phyloP scores from a whole-genome alignment of 2,888 invertebrate species.

The Diabrotica balteata region DNA sequence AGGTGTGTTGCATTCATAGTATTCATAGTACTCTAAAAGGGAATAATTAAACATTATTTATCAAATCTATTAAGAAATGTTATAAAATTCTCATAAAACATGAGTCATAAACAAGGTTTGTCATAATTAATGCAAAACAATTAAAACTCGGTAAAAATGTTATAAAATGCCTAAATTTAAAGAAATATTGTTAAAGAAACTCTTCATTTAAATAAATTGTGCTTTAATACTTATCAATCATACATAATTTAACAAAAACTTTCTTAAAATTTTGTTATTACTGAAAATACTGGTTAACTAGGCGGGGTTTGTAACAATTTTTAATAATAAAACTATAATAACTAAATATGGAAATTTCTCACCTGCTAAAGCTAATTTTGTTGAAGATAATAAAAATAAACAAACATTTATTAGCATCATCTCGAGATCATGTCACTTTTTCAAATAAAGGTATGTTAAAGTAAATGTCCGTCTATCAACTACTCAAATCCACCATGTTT shows the following conservation, averaged over 20 bases:
- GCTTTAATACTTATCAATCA: not conserved
- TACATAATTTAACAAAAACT: not conserved
- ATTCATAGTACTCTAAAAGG: slow-evolving; percentile 63
- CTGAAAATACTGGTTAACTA: slow-evolving; percentile 8
- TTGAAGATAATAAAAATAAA: slow-evolving; percentile 36
- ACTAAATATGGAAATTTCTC: slow-evolving; percentile 13
- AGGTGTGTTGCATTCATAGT: slow-evolving; percentile 83
- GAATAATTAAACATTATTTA: slow-evolving; percentile 11
- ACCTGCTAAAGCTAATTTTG: slow-evolving; percentile 35
- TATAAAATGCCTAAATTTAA: too few species aligned
- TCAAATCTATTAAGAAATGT: not conserved
- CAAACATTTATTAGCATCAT: slow-evolving; percentile 36
- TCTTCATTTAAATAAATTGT: too few species aligned
- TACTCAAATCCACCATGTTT: slow-evolving; percentile 7
- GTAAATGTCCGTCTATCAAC: slow-evolving; percentile 6
- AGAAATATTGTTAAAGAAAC: too few species aligned
- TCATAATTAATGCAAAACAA: not conserved
- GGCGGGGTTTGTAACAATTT: slow-evolving; percentile 14
- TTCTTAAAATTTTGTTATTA: slow-evolving; percentile 9
- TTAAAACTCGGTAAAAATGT: not conserved
- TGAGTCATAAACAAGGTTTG: slow-evolving; percentile 17
- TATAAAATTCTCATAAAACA: not conserved
- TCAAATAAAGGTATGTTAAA: not conserved
- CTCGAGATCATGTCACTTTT: slow-evolving; percentile 17
- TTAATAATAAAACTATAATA: slow-evolving; percentile 4